phyloP scores from a whole-genome alignment of 2,888 invertebrate species.

The Orchesellides sinensis region DNA sequence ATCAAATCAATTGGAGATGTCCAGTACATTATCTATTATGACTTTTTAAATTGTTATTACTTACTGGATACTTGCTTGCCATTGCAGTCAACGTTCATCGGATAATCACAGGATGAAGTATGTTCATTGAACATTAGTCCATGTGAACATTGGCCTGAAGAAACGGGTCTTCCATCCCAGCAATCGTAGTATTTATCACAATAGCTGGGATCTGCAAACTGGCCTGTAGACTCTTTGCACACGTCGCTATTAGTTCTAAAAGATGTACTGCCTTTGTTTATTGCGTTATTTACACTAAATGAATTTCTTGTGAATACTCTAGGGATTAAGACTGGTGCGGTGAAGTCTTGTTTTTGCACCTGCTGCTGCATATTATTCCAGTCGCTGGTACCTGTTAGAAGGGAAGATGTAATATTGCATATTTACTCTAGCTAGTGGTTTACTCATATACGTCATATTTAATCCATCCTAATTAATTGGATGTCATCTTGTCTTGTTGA shows the following conservation, averaged over 20 bases:
- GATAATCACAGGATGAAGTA: slow-evolving; percentile 70
- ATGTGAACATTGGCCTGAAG: slow-evolving; percentile 71
- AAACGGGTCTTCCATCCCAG: slow-evolving; percentile 50
- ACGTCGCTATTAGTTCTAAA: background rate
- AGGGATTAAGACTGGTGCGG: background rate
- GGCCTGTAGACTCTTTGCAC: slow-evolving; percentile 41
- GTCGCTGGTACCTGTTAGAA: slow-evolving; percentile 22
- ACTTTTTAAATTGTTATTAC: slow-evolving; percentile 20
- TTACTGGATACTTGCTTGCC: slow-evolving; percentile 66
- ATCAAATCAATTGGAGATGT: too few species aligned
- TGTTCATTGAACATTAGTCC: slow-evolving; percentile 73
- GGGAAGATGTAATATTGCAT: background rate
- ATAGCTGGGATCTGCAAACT: slow-evolving; percentile 42
- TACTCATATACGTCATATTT: slow-evolving; percentile 2
- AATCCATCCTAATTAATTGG: slow-evolving; percentile 43
- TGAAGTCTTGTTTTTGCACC: slow-evolving; percentile 23
- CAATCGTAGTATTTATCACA: slow-evolving; percentile 56
- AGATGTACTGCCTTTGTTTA: too few species aligned
- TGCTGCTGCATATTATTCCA: slow-evolving; percentile 1
- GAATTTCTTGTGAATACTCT: slow-evolving; percentile 15
- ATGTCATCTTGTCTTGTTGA: slow-evolving; percentile 32
- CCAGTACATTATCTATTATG: background rate
- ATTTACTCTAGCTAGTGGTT: too few species aligned
- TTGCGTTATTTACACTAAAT: background rate
- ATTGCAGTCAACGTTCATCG: slow-evolving; percentile 68